phyloP scores from a whole-genome alignment of 2,888 invertebrate genomes.

The Thymelicus acteon region DNA sequence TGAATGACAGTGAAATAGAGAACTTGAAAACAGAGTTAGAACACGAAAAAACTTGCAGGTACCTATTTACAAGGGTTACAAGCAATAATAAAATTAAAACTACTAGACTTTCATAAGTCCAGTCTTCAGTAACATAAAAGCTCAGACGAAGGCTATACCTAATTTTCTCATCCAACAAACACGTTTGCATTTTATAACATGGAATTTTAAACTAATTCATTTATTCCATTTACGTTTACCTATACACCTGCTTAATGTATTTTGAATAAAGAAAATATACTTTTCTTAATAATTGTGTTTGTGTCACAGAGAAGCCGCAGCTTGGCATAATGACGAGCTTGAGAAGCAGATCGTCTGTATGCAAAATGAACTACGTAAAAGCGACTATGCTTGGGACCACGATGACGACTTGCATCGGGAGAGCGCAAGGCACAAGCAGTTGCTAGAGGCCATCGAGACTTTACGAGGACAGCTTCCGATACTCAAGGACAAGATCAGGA shows the following conservation, averaged over 20 bases:
- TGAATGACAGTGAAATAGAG: slow-evolving; percentile 79
- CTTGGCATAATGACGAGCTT: slow-evolving; percentile 77
- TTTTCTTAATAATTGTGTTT: background rate
- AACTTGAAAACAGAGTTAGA: slow-evolving; percentile 75
- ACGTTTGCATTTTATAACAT: no score
- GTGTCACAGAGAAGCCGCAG: slow-evolving; percentile 68
- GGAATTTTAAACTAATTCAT: no score
- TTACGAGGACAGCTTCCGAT: slow-evolving; percentile 69
- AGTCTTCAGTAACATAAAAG: no score
- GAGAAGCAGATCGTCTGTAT: slow-evolving; percentile 75
- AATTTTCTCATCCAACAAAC: no score
- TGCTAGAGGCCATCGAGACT: slow-evolving; percentile 70
- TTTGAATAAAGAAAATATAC: no score
- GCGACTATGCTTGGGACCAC: slow-evolving; percentile 72
- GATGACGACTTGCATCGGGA: slow-evolving; percentile 73
- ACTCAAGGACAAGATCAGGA: slow-evolving; percentile 74
- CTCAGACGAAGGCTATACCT: no score
- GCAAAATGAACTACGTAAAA: slow-evolving; percentile 74
- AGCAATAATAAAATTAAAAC: no score
- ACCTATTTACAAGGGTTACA: slow-evolving; percentile 26
- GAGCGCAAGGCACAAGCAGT: slow-evolving; percentile 66
- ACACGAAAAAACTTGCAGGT: slow-evolving; percentile 79
- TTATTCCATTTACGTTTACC: no score
- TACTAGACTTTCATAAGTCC: no score
- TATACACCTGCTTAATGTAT: no score